Evolutionary conservation across 1,140 invertebrate genomes (phyloP), one percentile per base, ranked within the genome.

Genomic region (Drosophila varians): DNA sequence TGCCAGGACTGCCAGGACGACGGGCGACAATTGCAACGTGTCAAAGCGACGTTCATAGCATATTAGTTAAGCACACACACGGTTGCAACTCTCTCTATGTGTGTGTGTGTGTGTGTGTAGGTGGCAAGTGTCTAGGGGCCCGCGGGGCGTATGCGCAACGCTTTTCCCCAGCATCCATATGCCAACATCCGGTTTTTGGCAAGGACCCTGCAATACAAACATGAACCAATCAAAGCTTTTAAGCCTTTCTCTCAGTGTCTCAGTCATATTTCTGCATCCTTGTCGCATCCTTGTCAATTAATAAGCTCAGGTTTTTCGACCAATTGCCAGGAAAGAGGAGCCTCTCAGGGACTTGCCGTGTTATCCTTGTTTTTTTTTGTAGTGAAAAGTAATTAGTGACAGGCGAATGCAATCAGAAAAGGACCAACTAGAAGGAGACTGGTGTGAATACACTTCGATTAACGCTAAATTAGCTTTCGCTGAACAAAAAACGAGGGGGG

Each of bases 1-100:
- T 14, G 8, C 40, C 28, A 53, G n/a, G 45, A 47, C 8, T n/a
- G n/a, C n/a, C n/a, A n/a, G n/a, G 36, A 25, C 51, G 21, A 61
- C 25, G 53, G 58, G 76, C 75, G 64, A 74, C 77, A 80, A 82
- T 73, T 82, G 77, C 73, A 80, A 80, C 66, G 77, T 82, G 77
- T 65, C 77, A 60, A 60, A 82, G 60, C 77, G 66, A 51, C 54
- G 72, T 53, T 46, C 58, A 53, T 60, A 38, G 72, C 65, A 76
- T 82, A 77, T 80, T 80, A 76, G 77, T 77, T 76, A 72, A 76
- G 77, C 40, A 80, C 47, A 75, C 40, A 64, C 36, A 36, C 64
- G 31, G 16, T 38, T 47, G 23, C 45, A 14, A 2, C 8, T 4
- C n/a, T n/a, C n/a, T n/a, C n/a, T n/a, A n/a, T n/a, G n/a, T n/a